phyloP scores from a whole-genome alignment of 2,113 vertebrate genomes.

The Ammospiza nelsoni region DNA sequence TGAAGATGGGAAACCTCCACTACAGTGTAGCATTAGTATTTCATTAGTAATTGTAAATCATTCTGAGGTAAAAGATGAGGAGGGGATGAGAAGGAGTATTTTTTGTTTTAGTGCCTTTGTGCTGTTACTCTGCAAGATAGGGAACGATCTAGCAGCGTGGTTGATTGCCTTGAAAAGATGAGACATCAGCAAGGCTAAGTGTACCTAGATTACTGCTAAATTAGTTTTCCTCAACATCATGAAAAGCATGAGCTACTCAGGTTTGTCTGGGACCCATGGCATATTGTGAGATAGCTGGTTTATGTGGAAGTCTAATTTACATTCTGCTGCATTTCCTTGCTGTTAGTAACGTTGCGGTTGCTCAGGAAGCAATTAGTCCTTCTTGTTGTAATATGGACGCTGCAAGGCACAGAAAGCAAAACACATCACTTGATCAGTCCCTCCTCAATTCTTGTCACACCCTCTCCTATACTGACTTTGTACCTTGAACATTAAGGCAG shows the following conservation, averaged over 20 bases:
- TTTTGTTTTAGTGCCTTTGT: not conserved
- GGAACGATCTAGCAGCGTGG: not conserved
- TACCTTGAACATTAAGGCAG: not conserved
- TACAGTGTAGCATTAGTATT: not conserved
- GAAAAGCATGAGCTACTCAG: not conserved
- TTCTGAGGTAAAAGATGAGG: not conserved
- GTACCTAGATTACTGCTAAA: not conserved
- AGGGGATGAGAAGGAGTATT: not conserved
- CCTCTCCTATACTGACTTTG: not conserved
- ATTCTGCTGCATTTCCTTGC: not conserved
- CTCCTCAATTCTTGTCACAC: not conserved
- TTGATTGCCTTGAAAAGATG: not conserved
- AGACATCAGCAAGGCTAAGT: not conserved
- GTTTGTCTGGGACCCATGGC: not conserved
- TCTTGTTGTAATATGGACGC: not conserved
- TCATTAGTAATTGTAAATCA: not conserved
- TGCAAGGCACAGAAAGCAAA: not conserved
- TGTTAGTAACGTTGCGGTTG: not conserved
- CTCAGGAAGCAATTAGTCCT: slow-evolving; percentile 1
- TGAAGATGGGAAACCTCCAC: not conserved
- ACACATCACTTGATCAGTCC: not conserved
- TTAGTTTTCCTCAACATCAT: not conserved
- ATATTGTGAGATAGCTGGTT: not conserved
- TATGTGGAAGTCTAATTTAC: not conserved
- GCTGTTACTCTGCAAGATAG: not conserved